phyloP scores from a whole-genome alignment of 2,113 vertebrate species.

The Sigmodon hispidus region DNA sequence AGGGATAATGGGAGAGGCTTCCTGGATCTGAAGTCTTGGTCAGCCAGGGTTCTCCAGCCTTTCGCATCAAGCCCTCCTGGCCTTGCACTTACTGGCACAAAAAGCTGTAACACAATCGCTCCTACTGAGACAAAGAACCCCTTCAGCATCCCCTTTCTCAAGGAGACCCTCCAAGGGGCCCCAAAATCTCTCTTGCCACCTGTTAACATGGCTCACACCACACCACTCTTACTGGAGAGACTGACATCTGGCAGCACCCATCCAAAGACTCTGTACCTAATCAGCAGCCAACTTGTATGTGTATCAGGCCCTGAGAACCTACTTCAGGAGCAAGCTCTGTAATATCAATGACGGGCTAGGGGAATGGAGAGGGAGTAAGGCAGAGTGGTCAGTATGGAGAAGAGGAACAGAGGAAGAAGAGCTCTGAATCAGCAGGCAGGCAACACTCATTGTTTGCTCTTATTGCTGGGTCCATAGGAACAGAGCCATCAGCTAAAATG shows the following conservation, averaged over 20 bases:
- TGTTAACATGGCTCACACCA: background rate
- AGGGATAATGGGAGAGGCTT: accelerated
- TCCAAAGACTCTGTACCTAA: background rate
- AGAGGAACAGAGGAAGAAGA: background rate
- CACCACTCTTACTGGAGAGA: background rate
- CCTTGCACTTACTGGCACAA: background rate
- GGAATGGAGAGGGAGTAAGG: background rate
- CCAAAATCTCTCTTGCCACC: conserved; percentile 18
- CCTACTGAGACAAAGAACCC: conserved; percentile 47
- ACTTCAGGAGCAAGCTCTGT: background rate
- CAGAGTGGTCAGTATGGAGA: background rate
- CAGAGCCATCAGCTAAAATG: background rate
- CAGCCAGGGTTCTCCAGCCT: background rate
- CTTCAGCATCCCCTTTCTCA: conserved; percentile 23
- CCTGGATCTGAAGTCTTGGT: background rate
- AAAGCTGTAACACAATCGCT: conserved; percentile 34
- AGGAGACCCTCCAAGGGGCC: background rate
- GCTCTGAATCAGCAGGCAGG: background rate
- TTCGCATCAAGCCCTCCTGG: background rate
- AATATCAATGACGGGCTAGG: accelerated
- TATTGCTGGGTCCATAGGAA: background rate
- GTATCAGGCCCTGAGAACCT: background rate
- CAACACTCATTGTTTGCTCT: background rate
- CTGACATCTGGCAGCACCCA: background rate
- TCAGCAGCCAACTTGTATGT: background rate